Evolutionary conservation across 2,113 vertebrate species (phyloP).

Genomic region (Procavia capensis): DNA sequence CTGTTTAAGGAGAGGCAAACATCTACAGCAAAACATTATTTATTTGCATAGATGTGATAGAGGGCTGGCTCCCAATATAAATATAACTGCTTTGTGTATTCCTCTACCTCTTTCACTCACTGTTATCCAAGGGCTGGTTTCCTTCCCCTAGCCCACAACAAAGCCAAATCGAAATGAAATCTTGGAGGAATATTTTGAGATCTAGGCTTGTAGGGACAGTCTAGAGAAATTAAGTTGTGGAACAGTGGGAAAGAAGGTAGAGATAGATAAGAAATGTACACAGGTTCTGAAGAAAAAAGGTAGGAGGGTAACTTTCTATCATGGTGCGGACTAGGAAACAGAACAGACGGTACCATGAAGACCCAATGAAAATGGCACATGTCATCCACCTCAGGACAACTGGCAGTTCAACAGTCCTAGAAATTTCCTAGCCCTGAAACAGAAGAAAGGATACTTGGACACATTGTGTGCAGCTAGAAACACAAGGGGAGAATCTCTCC

Average conservation of each 20-base stretch:
- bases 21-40: background rate
- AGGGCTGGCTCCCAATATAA: background rate
- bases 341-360: background rate
- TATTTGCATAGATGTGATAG: background rate
- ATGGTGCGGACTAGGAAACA: background rate
- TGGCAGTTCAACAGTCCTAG: background rate
- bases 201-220: background rate
- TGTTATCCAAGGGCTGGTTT: background rate
- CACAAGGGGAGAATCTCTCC: background rate
- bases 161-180: background rate
- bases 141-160: background rate
- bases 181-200: background rate
- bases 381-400: background rate
- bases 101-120: background rate
- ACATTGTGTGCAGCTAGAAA: background rate
- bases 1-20: background rate
- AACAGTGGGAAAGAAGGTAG: background rate
- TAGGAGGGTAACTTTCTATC: background rate
- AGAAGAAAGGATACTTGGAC: fast-evolving
- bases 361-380: background rate
- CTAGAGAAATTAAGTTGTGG: background rate
- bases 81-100: background rate
- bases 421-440: background rate
- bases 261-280: background rate
- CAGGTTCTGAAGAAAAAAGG: background rate